Base-by-base conservation (phyloP, 1,140 invertebrate genomes). In the Eupristina koningsbergeri region DNA sequence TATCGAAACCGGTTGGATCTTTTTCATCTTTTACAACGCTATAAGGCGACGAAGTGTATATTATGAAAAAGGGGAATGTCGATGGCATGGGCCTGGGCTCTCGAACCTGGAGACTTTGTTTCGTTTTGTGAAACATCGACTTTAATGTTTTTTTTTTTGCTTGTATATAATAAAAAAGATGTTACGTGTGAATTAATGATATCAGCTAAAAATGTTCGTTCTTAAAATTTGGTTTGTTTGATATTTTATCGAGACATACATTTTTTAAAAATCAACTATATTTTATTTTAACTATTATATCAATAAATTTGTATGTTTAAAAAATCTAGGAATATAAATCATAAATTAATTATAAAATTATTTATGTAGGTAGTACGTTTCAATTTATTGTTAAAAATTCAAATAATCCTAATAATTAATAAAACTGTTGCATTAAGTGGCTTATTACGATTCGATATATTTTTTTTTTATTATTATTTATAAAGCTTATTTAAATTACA, bases 1-100 rank as follows among this genome's bases (percentile, higher is more conserved):
- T 84, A 84, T 80, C 78, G 69, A 80, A 76, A 84, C 83, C 83
- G 83, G 83, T 84, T 84, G 78, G 58, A 45, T 76, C 71, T 75
- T 84, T 84, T 80, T 80, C 58, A 73, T 84, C 64, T 84, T 80
- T 84, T 83, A 79, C 82, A 67, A 71, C 67, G 64, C 41, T 29
- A 73, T 36, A 34, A 45, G 47, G 39, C 80, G 80, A 64, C 61
- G 36, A 82, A 75, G 71, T 82, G 74, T 82, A 76, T 82, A 82
- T 82, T 76, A 61, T 82, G 69, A 36, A 53, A 63, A 81, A 74
- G 69, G 69, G 69, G 47, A 58, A 80, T 80, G 47, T 69, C 78
- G 78, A 80, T 50, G 47, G 53, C 79, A 67, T 73, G 34, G 47
- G 47, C 31, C 34, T 7, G 47, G 29, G 26, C 47, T 8, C 67